Base-by-base conservation (phyloP, 2,888 invertebrate species). In the Busseola fusca region DNA sequence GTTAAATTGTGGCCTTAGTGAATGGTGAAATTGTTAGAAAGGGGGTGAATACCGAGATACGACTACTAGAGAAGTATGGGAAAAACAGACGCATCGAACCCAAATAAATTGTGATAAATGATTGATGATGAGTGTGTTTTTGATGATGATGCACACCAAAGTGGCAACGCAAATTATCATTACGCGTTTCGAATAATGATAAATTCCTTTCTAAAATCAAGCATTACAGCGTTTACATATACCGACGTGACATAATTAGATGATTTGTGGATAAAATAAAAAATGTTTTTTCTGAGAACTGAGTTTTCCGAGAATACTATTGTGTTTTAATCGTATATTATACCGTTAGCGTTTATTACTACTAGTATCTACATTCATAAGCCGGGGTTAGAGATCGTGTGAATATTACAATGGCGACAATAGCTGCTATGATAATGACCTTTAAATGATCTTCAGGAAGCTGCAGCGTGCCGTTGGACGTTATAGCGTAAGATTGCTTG, bases 381-480 rank as follows among this genome's bases (percentile, higher is more conserved):
- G n/a, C 3, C 21, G 14, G 45, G 58, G 50, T 40, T 58, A 50
- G 62, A 81, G 64, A 67, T 81, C 78, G n/a, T 77, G 78, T 12
- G 78, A 77, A 58, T n/a, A 21, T 54, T 27, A 62, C 40, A 64
- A 57, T 64, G 56, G 40, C 25, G 6, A n/a, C 3, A n/a, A 34
- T 7, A 16, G 14, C 6, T 64, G 45, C 30, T 37, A 34, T 54
- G 12, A 48, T 54, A 63, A 9, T 42, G 21, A 30, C 40, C 16
- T 40, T 63, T 18, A 57, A 57, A 60, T 16, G 0, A 16, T 21
- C 25, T 37, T 9, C n/a, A 48, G 27, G 40, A 73, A 64, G 5
- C 25, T 0, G 16, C 5, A 18, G 25, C 18, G 6, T 7, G 6
- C 7, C 16, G 18, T 4, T 21, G 18, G 1, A 21, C 56, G 10